These are phyloP conservation scores for Drosophila differens DNA, from an alignment of 2,888 invertebrate species.

Conservation along the genomic window DNA sequence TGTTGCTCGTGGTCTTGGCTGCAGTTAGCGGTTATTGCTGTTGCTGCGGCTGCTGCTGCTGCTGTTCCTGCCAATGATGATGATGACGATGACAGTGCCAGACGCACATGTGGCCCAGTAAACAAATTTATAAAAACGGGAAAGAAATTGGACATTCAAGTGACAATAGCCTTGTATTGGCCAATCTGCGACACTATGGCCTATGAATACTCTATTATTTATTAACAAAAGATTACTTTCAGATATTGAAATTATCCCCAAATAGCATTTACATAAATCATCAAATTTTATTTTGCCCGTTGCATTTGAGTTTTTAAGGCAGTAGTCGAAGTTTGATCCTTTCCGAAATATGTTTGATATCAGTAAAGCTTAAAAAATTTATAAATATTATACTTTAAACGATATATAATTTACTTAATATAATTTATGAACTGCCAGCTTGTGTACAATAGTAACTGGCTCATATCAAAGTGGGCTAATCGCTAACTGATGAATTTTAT, in stretches of 20 bases:
- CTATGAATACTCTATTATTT: background rate
- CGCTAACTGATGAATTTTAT: background rate
- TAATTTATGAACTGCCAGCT: background rate
- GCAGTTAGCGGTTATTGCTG: conserved; percentile 34
- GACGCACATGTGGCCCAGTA: conserved; percentile 48
- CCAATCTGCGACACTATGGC: background rate
- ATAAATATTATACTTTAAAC: background rate
- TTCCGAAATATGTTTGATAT: background rate
- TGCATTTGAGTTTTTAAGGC: background rate
- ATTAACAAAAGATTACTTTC: background rate
- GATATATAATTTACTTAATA: background rate
- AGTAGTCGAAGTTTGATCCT: background rate
- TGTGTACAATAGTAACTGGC: background rate
- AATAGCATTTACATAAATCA: background rate
- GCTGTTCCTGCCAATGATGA: conserved; percentile 11
- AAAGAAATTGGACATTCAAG: conserved; percentile 19
- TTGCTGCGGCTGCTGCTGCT: background rate
- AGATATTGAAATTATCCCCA: background rate
- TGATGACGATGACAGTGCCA: conserved; percentile 37
- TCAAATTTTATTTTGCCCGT: background rate
- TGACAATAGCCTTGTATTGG: conserved; percentile 25
- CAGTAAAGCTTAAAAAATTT: background rate
- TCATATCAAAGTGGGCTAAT: background rate
- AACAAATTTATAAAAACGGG: conserved; percentile 33
- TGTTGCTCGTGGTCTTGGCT: conserved; percentile 35